A percentile compares a stretch with the other conserved stretches of the same genome.
Evolutionary conservation across 37 sponge, comb jelly and placozoan species (phyloP).

Genomic region (Chondrosia reniformis): DNA sequence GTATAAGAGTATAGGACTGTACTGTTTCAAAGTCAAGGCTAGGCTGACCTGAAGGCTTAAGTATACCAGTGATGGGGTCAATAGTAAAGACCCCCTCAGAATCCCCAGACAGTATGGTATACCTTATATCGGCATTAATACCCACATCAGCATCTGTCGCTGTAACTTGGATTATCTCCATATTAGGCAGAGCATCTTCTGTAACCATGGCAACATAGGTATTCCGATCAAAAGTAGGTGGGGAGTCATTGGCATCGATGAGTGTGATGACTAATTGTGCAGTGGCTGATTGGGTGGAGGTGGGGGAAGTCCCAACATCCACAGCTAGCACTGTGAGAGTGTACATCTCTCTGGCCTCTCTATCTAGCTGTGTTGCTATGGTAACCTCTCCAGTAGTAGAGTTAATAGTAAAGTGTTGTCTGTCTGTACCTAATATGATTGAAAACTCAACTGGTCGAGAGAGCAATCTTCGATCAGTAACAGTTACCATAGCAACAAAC

Average conservation of each 20-base stretch:
- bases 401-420: conserved; percentile 16
- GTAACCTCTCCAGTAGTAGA: conserved; percentile 9
- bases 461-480: conserved; percentile 24
- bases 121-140: conserved; percentile 4
- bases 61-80: conserved; percentile 27
- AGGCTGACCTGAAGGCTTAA: not conserved
- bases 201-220: conserved; percentile 17
- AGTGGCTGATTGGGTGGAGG: conserved; percentile 39
- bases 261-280: conserved; percentile 38
- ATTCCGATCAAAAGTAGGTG: conserved; percentile 30
- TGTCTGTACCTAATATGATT: conserved; percentile 33
- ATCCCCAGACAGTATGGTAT: conserved; percentile 5
- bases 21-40: conserved; percentile 21
- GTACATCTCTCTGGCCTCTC: conserved; percentile 39
- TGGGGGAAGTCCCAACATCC: conserved; percentile 24
- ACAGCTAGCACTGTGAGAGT: conserved; percentile 35
- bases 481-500: not conserved
- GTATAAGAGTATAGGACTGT: not conserved
- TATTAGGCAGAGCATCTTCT: not conserved
- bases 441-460: conserved; percentile 38
- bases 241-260: conserved; percentile 54
- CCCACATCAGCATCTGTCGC: conserved; percentile 26
- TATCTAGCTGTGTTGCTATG: conserved; percentile 30
- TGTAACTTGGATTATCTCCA: not conserved
- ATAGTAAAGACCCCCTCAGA: conserved; percentile 5